Conservation (phyloP, 2,113 vertebrate species). For the Tursiops truncatus region DNA sequence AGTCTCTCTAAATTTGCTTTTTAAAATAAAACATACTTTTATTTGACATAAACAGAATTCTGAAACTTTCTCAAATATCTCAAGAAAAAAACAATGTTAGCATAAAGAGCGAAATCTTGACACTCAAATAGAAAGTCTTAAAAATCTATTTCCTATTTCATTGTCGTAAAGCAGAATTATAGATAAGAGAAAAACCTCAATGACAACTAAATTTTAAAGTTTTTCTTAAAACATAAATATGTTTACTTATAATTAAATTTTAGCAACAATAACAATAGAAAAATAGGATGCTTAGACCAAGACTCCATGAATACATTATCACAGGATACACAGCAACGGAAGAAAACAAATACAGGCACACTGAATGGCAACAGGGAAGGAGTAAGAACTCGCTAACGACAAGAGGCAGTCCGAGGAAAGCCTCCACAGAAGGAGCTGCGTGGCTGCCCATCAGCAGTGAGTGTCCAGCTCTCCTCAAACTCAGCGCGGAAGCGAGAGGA, state of each 20-base stretch:
- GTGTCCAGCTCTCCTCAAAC: background rate
- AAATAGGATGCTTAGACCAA: background rate
- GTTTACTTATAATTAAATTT: background rate
- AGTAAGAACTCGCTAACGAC: background rate
- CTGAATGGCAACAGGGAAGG: too few relatives aligned
- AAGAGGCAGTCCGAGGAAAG: background rate
- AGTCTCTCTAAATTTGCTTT: background rate
- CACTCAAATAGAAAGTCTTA: background rate
- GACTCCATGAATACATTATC: background rate
- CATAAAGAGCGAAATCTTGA: constrained; percentile 36
- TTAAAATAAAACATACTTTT: constrained; percentile 2
- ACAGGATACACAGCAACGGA: background rate
- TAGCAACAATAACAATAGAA: background rate
- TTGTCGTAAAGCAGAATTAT: constrained; percentile 11
- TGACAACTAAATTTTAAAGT: background rate
- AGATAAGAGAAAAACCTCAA: background rate
- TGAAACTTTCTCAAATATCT: background rate
- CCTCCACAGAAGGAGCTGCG: background rate
- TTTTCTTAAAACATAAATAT: constrained; percentile 14
- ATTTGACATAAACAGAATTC: constrained; percentile 32
- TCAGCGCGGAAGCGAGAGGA: background rate
- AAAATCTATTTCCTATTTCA: constrained; percentile 5
- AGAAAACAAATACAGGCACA: background rate
- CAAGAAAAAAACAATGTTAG: constrained; percentile 1
- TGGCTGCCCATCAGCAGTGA: background rate